Percentiles rank a stretch among this genome's conserved stretches.
Evolutionary conservation across 2,888 invertebrate species (phyloP).

Genomic region (Lasioglossum vierecki): DNA sequence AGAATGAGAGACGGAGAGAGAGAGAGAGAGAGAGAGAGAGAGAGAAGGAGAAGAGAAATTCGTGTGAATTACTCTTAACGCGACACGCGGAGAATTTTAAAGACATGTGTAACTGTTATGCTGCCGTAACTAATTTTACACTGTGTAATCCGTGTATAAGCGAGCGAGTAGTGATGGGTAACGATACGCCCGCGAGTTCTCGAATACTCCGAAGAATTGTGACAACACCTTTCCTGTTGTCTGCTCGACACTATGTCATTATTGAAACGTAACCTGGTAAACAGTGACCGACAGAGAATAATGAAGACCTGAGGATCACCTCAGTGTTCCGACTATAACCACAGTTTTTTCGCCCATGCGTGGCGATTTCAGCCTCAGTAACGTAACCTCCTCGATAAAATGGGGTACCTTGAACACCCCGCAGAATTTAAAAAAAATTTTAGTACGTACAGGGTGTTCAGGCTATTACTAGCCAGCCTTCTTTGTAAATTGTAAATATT

Average conservation of each 20-base stretch:
- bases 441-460: too few relatives aligned
- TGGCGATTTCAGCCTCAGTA: too few relatives aligned
- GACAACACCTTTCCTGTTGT: not conserved
- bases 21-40: conserved; percentile 6
- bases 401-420: too few relatives aligned
- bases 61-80: not conserved
- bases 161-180: conserved; percentile 1
- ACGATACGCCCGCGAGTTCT: not conserved
- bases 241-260: not conserved
- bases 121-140: conserved; percentile 27
- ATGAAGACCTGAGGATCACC: not conserved
- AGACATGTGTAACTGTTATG: not conserved
- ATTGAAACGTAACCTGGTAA: not conserved
- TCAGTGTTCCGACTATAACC: too few relatives aligned
- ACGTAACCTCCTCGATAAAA: too few relatives aligned
- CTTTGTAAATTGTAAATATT: too few relatives aligned
- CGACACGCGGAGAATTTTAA: conserved; percentile 13
- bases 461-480: too few relatives aligned
- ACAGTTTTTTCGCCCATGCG: too few relatives aligned
- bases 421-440: too few relatives aligned
- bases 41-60: not conserved
- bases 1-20: conserved; percentile 3
- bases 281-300: not conserved
- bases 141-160: not conserved
- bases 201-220: not conserved